Conservation (phyloP, 2,113 vertebrate species). For the Pelodiscus sinensis region DNA sequence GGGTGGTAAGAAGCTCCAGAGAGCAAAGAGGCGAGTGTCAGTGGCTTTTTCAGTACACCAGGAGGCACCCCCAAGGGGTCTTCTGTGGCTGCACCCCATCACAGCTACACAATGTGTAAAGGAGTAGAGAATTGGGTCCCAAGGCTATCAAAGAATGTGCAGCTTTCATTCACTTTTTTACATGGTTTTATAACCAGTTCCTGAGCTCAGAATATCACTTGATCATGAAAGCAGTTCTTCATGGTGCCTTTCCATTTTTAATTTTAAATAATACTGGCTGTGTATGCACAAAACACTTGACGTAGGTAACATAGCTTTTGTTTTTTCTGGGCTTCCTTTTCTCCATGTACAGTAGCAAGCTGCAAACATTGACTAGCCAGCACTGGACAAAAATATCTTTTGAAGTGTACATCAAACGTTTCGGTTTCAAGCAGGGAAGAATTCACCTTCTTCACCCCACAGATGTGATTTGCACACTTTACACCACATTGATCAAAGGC, state of each 20-base stretch:
- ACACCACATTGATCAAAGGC: neutral
- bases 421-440: neutral
- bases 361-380: neutral
- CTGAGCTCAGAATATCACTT: neutral
- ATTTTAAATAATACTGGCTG: conserved; percentile 16
- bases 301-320: neutral
- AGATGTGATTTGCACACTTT: conserved; percentile 12
- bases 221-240: conserved; percentile 2
- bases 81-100: no score
- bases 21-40: no score
- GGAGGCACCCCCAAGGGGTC: no score
- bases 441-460: conserved; percentile 3
- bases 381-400: neutral
- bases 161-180: neutral
- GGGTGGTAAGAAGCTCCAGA: no score
- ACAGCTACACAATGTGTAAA: neutral
- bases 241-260: conserved; percentile 9
- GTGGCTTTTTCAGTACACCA: no score
- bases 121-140: neutral
- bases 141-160: neutral
- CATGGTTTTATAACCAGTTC: neutral
- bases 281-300: conserved; percentile 18
- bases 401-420: neutral
- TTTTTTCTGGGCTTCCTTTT: neutral
- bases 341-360: neutral